Base-by-base conservation (phyloP, 2,797 vertebrate species). In the Martes flavigula region DNA sequence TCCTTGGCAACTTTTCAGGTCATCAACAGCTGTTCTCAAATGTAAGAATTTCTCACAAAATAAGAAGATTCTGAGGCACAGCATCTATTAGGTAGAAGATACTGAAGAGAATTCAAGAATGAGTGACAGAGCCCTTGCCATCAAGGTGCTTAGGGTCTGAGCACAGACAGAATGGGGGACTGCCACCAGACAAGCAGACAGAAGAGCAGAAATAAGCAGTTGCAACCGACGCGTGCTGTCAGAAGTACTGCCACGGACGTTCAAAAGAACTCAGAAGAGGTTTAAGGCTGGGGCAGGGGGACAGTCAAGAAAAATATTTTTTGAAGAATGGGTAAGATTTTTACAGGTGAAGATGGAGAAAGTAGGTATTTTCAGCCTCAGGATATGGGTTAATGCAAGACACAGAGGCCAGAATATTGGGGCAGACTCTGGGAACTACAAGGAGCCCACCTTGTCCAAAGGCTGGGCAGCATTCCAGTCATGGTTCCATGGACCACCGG, bases 21-120 rank as follows among this genome's bases (percentile, higher is more conserved):
- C 62, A 27, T 48, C 54, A 15, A 66, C 60, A 70, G 25, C 83
- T 32, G 46, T 62, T 38, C n/a, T 46, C 35, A 87, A 68, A 43
- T 0, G 12, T 38, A 12, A 51, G 32, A 5, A 7, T 38, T 88
- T 54, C 48, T 46, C 30, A n/a, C 8, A 25, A 84, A 94, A 83
- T 27, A 64, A 56, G 82, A 91, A 72, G 54, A 60, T 21, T 46
- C 51, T 4, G 38, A 84, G 68, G 78, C 62, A 38, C 17, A 51
- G 30, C 43, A 32, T 8, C 4, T 0, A 1, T n/a, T 2, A 9
- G 0, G 1, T 0, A 79, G 73, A 38, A 58, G 48, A 60, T 7
- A 11, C 56, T 5, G 20, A 86, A 20, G 58, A 32, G 32, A 54
- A 46, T n/a, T 60, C 72, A 48, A 64, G 5, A 21, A 25, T 0